phyloP scores from a whole-genome alignment of 2,888 invertebrate species.

The Apoda limacodes region DNA sequence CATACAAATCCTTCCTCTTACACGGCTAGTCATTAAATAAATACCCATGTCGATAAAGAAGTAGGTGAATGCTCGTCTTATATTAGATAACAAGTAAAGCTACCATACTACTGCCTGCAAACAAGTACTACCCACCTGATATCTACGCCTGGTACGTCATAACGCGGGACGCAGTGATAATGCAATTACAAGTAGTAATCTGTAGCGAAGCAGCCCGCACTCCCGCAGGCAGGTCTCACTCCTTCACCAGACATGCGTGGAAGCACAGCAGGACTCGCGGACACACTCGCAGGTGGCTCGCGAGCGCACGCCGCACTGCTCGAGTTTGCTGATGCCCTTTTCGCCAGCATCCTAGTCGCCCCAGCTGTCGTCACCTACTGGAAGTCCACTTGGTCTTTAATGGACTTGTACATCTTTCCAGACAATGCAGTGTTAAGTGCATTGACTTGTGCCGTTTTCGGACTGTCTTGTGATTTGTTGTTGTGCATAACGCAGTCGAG shows the following conservation, averaged over 20 bases:
- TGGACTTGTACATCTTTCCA: slow-evolving; percentile 79
- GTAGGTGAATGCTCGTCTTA: too few relatives aligned
- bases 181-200: slow-evolving; percentile 53
- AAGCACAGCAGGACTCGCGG: slow-evolving; percentile 75
- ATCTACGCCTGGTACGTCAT: too few relatives aligned
- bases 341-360: slow-evolving; percentile 80
- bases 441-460: slow-evolving; percentile 75
- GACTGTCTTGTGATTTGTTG: slow-evolving; percentile 76
- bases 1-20: too few relatives aligned
- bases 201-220: slow-evolving; percentile 25
- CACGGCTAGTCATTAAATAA: too few relatives aligned
- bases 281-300: slow-evolving; percentile 69
- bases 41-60: too few relatives aligned
- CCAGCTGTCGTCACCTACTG: slow-evolving; percentile 88
- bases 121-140: too few relatives aligned
- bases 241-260: slow-evolving; percentile 70
- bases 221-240: slow-evolving; percentile 37
- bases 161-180: slow-evolving; percentile 53
- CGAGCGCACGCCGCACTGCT: slow-evolving; percentile 64
- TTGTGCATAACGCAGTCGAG: slow-evolving; percentile 77
- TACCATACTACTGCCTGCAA: too few relatives aligned
- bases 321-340: slow-evolving; percentile 76
- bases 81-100: too few relatives aligned
- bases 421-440: slow-evolving; percentile 71
- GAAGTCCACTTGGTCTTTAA: slow-evolving; percentile 87